phyloP scores from a whole-genome alignment of 2,113 vertebrate genomes.

The Cavia porcellus region DNA sequence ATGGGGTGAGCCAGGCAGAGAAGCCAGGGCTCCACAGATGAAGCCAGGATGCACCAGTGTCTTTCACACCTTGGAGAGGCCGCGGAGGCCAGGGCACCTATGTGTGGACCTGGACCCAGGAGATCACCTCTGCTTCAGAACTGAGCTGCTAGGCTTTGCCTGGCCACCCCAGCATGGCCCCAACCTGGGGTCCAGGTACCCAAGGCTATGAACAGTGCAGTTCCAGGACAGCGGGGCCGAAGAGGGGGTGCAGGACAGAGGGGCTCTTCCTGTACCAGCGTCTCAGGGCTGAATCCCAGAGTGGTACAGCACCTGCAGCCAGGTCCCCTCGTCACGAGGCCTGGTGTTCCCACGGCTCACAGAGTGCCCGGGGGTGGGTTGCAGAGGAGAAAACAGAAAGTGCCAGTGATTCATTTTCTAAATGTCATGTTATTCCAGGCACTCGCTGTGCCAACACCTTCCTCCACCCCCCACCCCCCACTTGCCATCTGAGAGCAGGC shows the following conservation, averaged over 20 bases:
- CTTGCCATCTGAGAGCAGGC: slow-evolving; percentile 76
- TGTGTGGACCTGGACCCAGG: not conserved
- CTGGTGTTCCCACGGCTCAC: slow-evolving; percentile 38
- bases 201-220: rapidly evolving
- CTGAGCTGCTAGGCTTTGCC: not conserved
- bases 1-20: not conserved
- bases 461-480: slow-evolving; percentile 60
- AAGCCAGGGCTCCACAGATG: not conserved
- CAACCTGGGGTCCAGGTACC: not conserved
- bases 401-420: slow-evolving; percentile 80
- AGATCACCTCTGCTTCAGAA: not conserved
- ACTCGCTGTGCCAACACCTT: slow-evolving; percentile 74
- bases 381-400: slow-evolving; percentile 65
- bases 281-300: not conserved
- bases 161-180: not conserved
- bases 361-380: not conserved
- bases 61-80: rapidly evolving
- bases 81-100: not conserved
- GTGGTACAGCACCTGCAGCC: not conserved
- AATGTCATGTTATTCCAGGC: slow-evolving; percentile 84
- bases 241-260: not conserved
- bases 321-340: not conserved
- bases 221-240: not conserved
- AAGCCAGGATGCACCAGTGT: not conserved
- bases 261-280: rapidly evolving